A percentile compares a stretch with the other conserved stretches of the same genome.
phyloP scores from a whole-genome alignment of 2,797 vertebrate species.

The Pelochelys cantorii region DNA sequence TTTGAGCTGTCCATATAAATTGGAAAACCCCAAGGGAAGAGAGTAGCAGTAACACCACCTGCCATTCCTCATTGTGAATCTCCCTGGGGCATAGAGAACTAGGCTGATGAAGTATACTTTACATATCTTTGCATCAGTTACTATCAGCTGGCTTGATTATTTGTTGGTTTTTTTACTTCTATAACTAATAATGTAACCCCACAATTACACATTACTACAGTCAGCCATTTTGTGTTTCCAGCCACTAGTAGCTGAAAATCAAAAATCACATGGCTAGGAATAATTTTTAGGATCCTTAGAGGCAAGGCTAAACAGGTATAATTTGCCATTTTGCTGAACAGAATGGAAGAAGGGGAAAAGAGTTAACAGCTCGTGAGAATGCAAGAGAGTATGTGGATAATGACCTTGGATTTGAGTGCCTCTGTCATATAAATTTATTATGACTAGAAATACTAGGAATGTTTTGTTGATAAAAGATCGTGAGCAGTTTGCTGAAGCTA shows the following conservation, averaged over 20 bases:
- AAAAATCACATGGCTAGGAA: not conserved
- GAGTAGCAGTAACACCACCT: constrained; percentile 20
- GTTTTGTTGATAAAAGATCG: not conserved
- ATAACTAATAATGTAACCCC: not conserved
- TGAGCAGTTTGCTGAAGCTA: not conserved
- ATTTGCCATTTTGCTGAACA: not conserved
- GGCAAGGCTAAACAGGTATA: not conserved
- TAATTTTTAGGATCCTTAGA: not conserved
- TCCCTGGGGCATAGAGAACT: constrained; percentile 26
- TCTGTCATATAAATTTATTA: not conserved
- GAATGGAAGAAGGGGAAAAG: not conserved
- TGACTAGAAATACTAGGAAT: not conserved
- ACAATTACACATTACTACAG: not conserved
- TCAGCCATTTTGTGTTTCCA: not conserved
- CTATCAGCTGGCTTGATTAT: constrained; percentile 28
- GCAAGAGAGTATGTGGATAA: not conserved
- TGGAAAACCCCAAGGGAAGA: constrained; percentile 15
- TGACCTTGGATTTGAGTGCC: not conserved
- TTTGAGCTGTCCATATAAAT: not conserved
- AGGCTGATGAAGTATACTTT: constrained; percentile 43
- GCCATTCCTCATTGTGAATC: constrained; percentile 27
- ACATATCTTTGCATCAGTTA: constrained; percentile 33
- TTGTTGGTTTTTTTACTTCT: constrained; percentile 39
- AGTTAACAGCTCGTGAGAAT: not conserved
- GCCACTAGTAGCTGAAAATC: not conserved